Conservation (phyloP, 2,888 invertebrate species). For the Aelia acuminata region DNA sequence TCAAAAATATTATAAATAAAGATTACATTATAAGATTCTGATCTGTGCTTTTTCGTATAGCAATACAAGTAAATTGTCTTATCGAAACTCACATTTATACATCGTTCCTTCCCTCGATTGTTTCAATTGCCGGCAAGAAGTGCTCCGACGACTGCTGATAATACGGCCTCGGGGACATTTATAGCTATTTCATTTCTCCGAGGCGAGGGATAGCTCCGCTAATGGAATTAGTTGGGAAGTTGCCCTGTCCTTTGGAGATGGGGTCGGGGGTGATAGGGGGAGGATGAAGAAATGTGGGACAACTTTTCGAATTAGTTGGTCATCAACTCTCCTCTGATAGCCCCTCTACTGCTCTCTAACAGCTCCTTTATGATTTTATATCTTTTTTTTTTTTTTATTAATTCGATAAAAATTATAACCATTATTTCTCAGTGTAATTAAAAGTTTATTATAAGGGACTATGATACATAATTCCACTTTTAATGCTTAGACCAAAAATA, state of each 20-base stretch:
- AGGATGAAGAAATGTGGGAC: background rate
- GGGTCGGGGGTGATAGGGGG: background rate
- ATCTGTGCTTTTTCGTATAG: too few species aligned
- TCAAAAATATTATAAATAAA: too few species aligned
- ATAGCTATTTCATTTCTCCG: conserved; percentile 1
- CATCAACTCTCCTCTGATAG: background rate
- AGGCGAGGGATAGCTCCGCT: background rate
- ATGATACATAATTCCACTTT: too few species aligned
- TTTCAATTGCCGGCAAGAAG: background rate
- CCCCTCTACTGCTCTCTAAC: background rate
- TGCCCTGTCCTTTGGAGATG: background rate
- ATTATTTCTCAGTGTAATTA: too few species aligned
- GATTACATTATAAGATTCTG: too few species aligned
- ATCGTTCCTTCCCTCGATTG: background rate
- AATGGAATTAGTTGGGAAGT: conserved; percentile 28
- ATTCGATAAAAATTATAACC: too few species aligned
- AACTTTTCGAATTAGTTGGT: conserved; percentile 37
- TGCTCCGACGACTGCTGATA: background rate
- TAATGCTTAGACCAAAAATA: too few species aligned
- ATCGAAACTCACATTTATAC: too few species aligned
- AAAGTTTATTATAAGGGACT: too few species aligned
- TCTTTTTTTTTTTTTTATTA: background rate
- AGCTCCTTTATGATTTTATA: background rate
- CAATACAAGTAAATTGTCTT: too few species aligned
- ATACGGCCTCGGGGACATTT: background rate